A percentile compares a stretch with the other conserved stretches of the same genome.
These are phyloP conservation scores for Ctenodactylus gundi DNA, from an alignment of 2,113 vertebrate species.

Conservation along the genomic window DNA sequence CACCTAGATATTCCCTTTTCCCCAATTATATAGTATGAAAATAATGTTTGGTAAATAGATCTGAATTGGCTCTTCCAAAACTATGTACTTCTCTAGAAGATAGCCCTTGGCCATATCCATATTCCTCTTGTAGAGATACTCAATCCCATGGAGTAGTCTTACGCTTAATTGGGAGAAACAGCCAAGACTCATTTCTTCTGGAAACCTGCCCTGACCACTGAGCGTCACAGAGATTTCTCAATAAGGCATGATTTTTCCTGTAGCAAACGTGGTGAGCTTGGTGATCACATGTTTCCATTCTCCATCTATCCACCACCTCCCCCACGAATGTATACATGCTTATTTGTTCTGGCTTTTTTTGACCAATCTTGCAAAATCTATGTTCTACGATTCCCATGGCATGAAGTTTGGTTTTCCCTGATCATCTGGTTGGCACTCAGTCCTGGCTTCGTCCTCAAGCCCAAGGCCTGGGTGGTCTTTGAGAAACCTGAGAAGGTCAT, in stretches of 20 bases:
- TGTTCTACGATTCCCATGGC: not conserved
- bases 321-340: not conserved
- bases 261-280: not conserved
- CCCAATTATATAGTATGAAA: not conserved
- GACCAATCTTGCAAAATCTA: constrained; percentile 26
- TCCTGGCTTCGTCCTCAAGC: constrained; percentile 23
- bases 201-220: not conserved
- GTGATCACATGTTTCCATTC: not conserved
- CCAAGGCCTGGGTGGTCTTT: constrained; percentile 50
- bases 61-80: not conserved
- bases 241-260: not conserved
- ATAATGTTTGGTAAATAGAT: not conserved
- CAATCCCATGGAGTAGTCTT: not conserved
- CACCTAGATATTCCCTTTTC: not conserved
- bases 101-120: not conserved
- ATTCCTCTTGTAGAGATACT: not conserved
- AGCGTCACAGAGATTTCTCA: not conserved
- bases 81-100: not conserved
- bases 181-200: not conserved
- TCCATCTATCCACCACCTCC: not conserved
- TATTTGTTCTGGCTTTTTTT: constrained; percentile 30
- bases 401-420: constrained; percentile 33
- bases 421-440: constrained; percentile 36
- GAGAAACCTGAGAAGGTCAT: constrained; percentile 55
- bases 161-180: not conserved